These are phyloP conservation scores for Phaethornis superciliosus DNA, from an alignment of 2,113 vertebrate species.

Conservation along the genomic window DNA sequence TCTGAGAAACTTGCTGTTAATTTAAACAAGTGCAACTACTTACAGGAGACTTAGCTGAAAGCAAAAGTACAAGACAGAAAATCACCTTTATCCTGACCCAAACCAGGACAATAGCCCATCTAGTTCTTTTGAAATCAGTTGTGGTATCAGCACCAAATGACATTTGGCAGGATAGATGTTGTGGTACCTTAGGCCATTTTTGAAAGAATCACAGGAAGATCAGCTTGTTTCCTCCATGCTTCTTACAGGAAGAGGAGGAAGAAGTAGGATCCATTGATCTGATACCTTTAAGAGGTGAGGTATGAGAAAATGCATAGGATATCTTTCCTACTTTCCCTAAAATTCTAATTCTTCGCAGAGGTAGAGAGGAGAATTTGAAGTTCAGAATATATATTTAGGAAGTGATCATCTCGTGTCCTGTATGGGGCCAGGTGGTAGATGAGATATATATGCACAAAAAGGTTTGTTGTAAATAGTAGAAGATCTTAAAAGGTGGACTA, in stretches of 20 bases:
- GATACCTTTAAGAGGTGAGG: not conserved
- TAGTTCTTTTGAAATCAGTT: not conserved
- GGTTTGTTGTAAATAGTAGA: too few species aligned
- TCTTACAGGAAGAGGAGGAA: not conserved
- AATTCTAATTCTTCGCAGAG: not conserved
- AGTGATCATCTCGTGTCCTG: not conserved
- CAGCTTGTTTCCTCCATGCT: not conserved
- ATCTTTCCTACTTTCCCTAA: not conserved
- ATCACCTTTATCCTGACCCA: too few species aligned
- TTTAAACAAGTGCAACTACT: too few species aligned
- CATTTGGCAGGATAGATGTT: not conserved
- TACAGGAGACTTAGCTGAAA: too few species aligned
- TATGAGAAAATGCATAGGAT: not conserved
- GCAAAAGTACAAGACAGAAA: too few species aligned
- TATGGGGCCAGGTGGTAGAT: too few species aligned
- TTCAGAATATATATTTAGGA: not conserved
- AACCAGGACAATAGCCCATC: too few species aligned
- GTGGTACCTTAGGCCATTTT: not conserved
- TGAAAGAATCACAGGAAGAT: not conserved
- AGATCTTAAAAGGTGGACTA: too few species aligned
- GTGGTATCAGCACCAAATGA: not conserved
- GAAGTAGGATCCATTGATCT: not conserved
- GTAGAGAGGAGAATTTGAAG: not conserved
- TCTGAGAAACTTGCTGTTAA: too few species aligned
- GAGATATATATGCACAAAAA: too few species aligned